Evolutionary conservation across 2,113 vertebrate species (phyloP).

Genomic region (Lota lota): DNA sequence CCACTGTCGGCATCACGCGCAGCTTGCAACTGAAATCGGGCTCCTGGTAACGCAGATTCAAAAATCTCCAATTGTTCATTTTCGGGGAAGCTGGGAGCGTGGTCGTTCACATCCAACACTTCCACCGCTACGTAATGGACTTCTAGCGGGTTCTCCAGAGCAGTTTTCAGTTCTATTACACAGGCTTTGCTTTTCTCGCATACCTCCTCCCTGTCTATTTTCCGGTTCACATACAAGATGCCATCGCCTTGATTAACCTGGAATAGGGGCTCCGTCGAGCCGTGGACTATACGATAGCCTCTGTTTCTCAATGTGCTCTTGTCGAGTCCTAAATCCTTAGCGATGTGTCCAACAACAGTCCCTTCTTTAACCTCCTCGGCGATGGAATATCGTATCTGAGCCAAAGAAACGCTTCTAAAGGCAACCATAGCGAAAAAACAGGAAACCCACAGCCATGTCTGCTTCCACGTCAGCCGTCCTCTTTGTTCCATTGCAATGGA

Average conservation of each 20-base stretch:
- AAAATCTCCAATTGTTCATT: slow-evolving; percentile 52
- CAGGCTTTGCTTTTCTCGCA: slow-evolving; percentile 51
- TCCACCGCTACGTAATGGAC: slow-evolving; percentile 61
- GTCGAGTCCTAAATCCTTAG: slow-evolving; percentile 69
- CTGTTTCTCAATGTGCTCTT: slow-evolving; percentile 38
- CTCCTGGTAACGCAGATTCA: slow-evolving; percentile 56
- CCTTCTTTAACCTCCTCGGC: slow-evolving; percentile 59
- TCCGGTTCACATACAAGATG: slow-evolving; percentile 47
- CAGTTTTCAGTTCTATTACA: slow-evolving; percentile 56
- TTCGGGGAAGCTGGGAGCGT: slow-evolving; percentile 57
- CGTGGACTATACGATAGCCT: slow-evolving; percentile 59
- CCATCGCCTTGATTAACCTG: slow-evolving; percentile 63
- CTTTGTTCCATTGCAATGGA: slow-evolving; percentile 48
- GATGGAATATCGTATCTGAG: slow-evolving; percentile 61
- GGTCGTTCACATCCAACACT: slow-evolving; percentile 67
- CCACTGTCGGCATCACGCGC: slow-evolving; percentile 57
- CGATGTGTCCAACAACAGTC: slow-evolving; percentile 65
- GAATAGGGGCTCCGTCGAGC: slow-evolving; percentile 40
- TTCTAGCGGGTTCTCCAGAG: slow-evolving; percentile 66
- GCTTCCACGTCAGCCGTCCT: slow-evolving; percentile 6
- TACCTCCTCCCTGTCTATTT: slow-evolving; percentile 66
- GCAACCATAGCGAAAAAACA: slow-evolving; percentile 19
- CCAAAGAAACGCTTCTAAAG: slow-evolving; percentile 40
- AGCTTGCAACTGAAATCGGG: slow-evolving; percentile 46
- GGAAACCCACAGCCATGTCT: slow-evolving; percentile 17